Evolutionary conservation across 2,113 vertebrate species (phyloP), one percentile per base, ranked within the genome.

Genomic region (Falcunculus frontatus): DNA sequence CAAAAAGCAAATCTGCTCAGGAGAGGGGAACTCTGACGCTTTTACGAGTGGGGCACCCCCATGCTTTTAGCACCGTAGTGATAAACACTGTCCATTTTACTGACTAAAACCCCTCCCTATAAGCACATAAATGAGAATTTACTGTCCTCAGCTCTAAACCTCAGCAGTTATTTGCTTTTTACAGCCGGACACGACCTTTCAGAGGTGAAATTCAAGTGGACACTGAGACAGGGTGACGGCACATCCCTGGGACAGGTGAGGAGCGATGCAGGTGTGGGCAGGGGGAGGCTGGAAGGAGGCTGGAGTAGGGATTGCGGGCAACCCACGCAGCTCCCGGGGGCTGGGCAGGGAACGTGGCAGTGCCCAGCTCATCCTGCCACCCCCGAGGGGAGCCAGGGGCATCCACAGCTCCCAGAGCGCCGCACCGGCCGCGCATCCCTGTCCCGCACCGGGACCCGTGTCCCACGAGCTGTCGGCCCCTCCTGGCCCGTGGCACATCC

Each of bases 361-460:
- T 30, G 62, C n/a, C n/a, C 39, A 46, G 4, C 69, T 13, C 78
- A 26, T 13, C 78, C 63, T 11, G 10, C 7, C 53, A 26, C 0
- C 23, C 20, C 53, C 3, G 19, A 41, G 52, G 16, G 16, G 59
- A 65, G 18, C 37, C 4, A 29, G 46, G 69, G 25, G 15, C 73
- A 68, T 3, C 33, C 27, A 8, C 52, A 41, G 37, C 44, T 22
- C 32, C 55, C 56, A 1, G 47, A 29, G 64, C 3, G 2, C 27
- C 4, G 22, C 50, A 25, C 0, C 8, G 0, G 52, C 57, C 13
- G 7, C 2, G 1, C 64, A 22, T 46, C 50, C 41, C 46, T 3
- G 5, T 12, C 41, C 39, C 1, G 4, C 22, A 8, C 20, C 2
- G 0, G 19, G 7, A 39, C 3, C 23, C 4, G 7, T 2, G 20